A percentile compares a stretch with the other conserved stretches of the same genome.
Conservation (phyloP, 2,888 invertebrate species). For the Drosophila mimetica region DNA sequence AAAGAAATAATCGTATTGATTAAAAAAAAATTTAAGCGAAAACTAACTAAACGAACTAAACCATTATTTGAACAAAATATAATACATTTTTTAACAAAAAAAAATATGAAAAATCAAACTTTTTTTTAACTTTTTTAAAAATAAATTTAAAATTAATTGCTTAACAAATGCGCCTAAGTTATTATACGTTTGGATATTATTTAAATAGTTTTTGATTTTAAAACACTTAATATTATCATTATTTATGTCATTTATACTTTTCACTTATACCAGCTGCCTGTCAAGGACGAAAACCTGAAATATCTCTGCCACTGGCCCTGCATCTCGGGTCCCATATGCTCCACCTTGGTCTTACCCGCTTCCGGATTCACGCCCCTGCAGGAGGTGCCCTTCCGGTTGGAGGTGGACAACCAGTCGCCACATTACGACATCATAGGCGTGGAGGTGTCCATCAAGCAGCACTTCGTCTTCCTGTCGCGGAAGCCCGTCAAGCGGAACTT, state of each 20-base stretch:
- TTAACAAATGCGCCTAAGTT: too few species aligned
- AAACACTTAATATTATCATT: background rate
- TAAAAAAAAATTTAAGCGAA: too few species aligned
- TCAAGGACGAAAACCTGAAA: conserved; percentile 79
- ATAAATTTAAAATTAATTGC: too few species aligned
- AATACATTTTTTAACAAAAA: too few species aligned
- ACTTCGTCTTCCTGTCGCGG: conserved; percentile 79
- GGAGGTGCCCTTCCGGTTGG: conserved; percentile 88
- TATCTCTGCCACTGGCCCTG: conserved; percentile 82
- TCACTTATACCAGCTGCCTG: conserved; percentile 58
- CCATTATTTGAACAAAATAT: too few species aligned
- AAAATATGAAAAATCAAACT: too few species aligned
- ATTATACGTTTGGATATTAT: too few species aligned
- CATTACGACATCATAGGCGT: conserved; percentile 78
- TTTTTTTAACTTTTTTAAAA: too few species aligned
- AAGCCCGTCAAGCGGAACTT: conserved; percentile 81
- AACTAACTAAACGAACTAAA: too few species aligned
- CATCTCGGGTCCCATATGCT: conserved; percentile 77
- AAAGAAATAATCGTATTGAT: too few species aligned
- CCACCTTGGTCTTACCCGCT: conserved; percentile 86
- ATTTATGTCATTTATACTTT: background rate
- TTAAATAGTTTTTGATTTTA: too few species aligned
- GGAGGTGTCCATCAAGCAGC: conserved; percentile 79
- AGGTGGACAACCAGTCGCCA: conserved; percentile 87
- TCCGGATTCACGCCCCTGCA: conserved; percentile 90